Base-by-base conservation (phyloP, 2,888 invertebrate species). In the Meteorus colon region DNA sequence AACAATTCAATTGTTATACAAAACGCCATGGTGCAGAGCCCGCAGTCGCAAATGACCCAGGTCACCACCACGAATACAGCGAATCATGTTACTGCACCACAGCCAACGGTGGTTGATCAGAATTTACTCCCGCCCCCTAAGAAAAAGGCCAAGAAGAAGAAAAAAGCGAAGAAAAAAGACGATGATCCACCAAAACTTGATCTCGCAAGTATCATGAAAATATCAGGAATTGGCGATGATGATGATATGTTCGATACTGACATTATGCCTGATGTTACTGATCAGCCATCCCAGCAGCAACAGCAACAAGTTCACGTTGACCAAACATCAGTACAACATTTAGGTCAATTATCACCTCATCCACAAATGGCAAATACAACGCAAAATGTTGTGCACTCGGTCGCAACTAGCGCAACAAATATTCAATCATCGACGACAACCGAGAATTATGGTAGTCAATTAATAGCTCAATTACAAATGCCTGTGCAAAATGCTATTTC, bases 181-280 rank as follows among this genome's bases (percentile, higher is more conserved):
- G 91, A 91, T 45, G 89, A 89, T 59, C 84, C 87, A 73, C 90
- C 91, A 51, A 92, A 93, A 85, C 87, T 94, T 73, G 94, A 94
- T 88, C 91, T 94, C 82, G 94, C 94, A 72, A 94, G 94, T 88
- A 93, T 94, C 55, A 94, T 94, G 93, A 94, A 94, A 88, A 90
- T 94, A 77, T 94, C 94, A 68, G 93, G 94, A 75, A 94, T 93
- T 78, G 94, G 94, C 71, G 94, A 94, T 79, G 93, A 93, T 78
- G 94, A 94, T 80, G 92, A 92, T 80, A 91, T 92, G 62, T 92
- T 91, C 81, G 89, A 88, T 76, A 87, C 81, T 67, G 89, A 89
- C 77, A 82, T 88, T 63, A 80, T 83, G 55, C 78, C 83, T 24
- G 88, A 89, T 77, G 34, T 76, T 1, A 31, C 19, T 19, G 65